Base-by-base conservation (phyloP, 2,888 invertebrate genomes). In the Thera britannica region DNA sequence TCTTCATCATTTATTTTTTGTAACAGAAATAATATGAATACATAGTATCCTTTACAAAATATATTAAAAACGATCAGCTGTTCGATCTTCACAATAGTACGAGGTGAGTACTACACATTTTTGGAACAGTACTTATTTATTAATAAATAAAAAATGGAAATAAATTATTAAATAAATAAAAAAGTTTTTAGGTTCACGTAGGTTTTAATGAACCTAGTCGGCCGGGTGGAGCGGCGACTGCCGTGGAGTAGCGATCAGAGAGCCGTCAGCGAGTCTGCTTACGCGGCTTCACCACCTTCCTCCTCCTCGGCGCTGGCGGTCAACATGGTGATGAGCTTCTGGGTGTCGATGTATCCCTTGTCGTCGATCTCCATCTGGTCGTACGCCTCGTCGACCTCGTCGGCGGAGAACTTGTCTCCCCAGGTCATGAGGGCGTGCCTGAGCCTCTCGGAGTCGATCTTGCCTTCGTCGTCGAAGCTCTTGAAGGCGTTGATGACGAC, bases 331-430 rank as follows among this genome's bases (percentile, higher is more conserved):
- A 98, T 97, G 81, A 98, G 96, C 90, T 97, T 97, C 82, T 93
- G 94, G 90, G 98, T 97, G 94, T 98, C 98, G 89, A 98, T 98
- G 95, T 95, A 96, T 89, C 98, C 98, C 86, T 97, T 96, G 90
- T 97, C 97, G 93, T 98, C 98, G 88, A 98, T 97, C 71, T 97
- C 96, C 96, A 98, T 97, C 94, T 97, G 97, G 94, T 98, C 98
- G 94, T 96, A 98, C 75, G 98, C 98, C 88, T 98, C 98, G 90
- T 98, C 97, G 84, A 97, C 97, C 90, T 98, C 98, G 88, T 97
- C 96, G 83, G 95, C 94, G 90, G 96, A 94, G 96, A 98, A 98
- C 94, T 97, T 98, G 88, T 98, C 98, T 79, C 98, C 98, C 96
- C 97, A 98, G 94, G 97, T 97, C 96, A 97, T 97, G 88, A 98